These are phyloP conservation scores for Clarias fuscus DNA, from an alignment of 2,797 vertebrate genomes.

Conservation along the genomic window DNA sequence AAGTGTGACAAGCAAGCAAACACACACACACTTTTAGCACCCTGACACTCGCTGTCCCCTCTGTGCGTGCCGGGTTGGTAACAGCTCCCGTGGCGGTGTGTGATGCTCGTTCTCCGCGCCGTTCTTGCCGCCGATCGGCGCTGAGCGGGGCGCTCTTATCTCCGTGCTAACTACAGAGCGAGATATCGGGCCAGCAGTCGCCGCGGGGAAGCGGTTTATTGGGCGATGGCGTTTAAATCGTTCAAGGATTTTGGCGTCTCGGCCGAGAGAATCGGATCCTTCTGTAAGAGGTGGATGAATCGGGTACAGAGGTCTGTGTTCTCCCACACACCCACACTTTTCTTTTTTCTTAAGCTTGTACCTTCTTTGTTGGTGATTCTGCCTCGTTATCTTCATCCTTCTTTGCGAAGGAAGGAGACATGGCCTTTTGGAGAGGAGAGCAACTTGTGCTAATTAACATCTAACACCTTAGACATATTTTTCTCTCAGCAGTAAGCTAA, in stretches of 20 bases:
- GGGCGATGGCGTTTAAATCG: conserved; percentile 74
- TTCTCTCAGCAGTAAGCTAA: not conserved
- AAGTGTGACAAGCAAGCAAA: conserved; percentile 37
- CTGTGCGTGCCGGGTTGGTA: conserved; percentile 24
- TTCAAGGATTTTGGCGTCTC: conserved; percentile 79
- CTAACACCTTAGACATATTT: conserved; percentile 4
- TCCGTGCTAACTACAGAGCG: conserved; percentile 35
- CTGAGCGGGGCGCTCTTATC: conserved; percentile 40
- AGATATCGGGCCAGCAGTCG: conserved; percentile 67
- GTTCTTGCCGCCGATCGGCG: conserved; percentile 54
- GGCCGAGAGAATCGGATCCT: conserved; percentile 75
- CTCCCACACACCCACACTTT: not conserved
- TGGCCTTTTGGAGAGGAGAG: not conserved
- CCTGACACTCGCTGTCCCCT: conserved; percentile 58
- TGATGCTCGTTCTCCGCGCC: conserved; percentile 30
- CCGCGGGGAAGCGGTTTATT: conserved; percentile 61
- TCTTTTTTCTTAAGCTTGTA: not conserved
- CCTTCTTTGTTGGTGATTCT: not conserved
- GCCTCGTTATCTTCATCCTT: not conserved
- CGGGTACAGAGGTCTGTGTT: conserved; percentile 77
- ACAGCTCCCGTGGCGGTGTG: conserved; percentile 36
- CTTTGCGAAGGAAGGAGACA: not conserved
- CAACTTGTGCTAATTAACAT: conserved; percentile 21
- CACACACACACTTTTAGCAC: conserved; percentile 39
- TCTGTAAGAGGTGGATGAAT: conserved; percentile 79